phyloP scores from a whole-genome alignment of 2,797 vertebrate species.

The Eulemur rubriventer region DNA sequence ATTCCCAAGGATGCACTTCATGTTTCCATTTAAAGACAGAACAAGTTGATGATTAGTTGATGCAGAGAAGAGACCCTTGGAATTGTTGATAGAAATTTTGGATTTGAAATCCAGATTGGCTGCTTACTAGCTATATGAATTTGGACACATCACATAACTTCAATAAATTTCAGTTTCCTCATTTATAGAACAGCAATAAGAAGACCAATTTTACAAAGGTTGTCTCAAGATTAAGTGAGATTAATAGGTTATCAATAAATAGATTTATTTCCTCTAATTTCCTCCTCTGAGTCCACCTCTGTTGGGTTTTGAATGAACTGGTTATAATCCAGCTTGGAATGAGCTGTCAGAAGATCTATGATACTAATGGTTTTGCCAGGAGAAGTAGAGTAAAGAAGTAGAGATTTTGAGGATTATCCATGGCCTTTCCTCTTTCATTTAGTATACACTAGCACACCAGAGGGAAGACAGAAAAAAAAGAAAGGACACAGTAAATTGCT shows the following conservation, averaged over 20 bases:
- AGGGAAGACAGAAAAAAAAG: neutral
- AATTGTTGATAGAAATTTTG: neutral
- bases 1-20: neutral
- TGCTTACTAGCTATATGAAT: neutral
- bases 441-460: neutral
- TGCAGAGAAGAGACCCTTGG: neutral
- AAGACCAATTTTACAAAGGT: neutral
- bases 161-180: neutral
- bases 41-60: neutral
- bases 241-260: neutral
- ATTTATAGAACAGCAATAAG: neutral
- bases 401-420: neutral
- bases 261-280: neutral
- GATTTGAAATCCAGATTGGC: neutral
- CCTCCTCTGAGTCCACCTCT: neutral
- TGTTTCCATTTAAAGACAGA: neutral
- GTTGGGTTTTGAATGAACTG: neutral
- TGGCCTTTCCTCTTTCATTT: neutral
- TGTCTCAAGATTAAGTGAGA: conserved; percentile 35
- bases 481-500: neutral
- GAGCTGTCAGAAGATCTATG: neutral
- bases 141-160: neutral
- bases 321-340: neutral
- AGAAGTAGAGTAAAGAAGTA: neutral
- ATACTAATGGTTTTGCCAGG: neutral